Percentiles rank a stretch among this genome's conserved stretches.
phyloP scores from a whole-genome alignment of 64 coral and sea anemone genomes.

The Montipora sp. region DNA sequence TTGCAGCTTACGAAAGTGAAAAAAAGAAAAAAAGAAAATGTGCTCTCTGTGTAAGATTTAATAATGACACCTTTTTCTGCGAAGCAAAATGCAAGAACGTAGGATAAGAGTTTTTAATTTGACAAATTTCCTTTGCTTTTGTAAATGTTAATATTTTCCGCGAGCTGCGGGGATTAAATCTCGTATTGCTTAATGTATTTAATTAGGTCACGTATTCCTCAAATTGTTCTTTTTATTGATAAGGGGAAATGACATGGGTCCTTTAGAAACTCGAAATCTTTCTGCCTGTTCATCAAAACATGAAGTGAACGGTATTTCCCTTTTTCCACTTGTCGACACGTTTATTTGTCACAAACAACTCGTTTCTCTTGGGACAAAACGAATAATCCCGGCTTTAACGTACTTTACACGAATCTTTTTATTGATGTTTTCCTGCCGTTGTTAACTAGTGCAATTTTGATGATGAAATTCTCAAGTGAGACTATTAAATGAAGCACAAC shows the following conservation, averaged over 20 bases:
- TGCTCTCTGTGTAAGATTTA: neutral
- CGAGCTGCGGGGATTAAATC: neutral
- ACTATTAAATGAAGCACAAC: neutral
- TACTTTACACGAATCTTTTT: too few relatives aligned
- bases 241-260: neutral
- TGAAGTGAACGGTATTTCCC: too few relatives aligned
- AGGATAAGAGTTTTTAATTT: neutral
- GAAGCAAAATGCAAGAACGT: neutral
- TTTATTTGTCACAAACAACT: too few relatives aligned
- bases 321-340: too few relatives aligned
- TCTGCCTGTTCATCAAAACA: too few relatives aligned
- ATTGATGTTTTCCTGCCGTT: too few relatives aligned
- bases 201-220: conserved; percentile 15
- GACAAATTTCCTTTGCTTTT: neutral
- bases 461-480: neutral
- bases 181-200: conserved; percentile 16
- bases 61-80: neutral
- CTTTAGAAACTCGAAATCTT: too few relatives aligned
- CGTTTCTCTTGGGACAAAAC: too few relatives aligned
- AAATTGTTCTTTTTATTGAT: neutral
- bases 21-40: neutral
- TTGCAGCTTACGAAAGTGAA: neutral
- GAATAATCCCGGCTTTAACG: too few relatives aligned
- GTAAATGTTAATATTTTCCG: neutral
- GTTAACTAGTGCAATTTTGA: too few relatives aligned